Evolutionary conservation across 2,113 vertebrate species (phyloP).

Genomic region (Rynchops niger): DNA sequence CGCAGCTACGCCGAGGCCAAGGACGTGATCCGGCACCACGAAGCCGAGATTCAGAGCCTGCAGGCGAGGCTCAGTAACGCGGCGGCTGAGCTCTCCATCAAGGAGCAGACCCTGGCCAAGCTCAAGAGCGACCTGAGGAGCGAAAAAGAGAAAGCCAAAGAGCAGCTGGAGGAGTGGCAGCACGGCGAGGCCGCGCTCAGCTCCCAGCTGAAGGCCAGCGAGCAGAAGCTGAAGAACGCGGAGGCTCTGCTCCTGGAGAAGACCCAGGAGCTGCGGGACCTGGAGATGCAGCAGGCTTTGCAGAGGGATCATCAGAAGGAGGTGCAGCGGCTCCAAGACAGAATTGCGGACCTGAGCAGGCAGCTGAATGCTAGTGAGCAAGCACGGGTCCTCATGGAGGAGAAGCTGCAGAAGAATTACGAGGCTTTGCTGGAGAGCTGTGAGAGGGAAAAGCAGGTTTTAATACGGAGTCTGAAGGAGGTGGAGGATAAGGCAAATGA

Average conservation of each 20-base stretch:
- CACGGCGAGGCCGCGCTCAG: constrained; percentile 79
- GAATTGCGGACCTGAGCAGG: constrained; percentile 82
- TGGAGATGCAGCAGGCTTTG: constrained; percentile 89
- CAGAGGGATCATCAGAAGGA: constrained; percentile 89
- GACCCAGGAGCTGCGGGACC: constrained; percentile 86
- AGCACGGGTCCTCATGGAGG: constrained; percentile 84
- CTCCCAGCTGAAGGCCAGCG: constrained; percentile 87
- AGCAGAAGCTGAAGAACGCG: constrained; percentile 85
- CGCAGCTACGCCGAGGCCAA: constrained; percentile 91
- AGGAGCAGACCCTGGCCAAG: constrained; percentile 88
- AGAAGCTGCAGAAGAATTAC: constrained; percentile 86
- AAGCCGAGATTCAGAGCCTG: constrained; percentile 87
- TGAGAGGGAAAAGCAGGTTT: constrained; percentile 85
- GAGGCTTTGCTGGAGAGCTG: constrained; percentile 84
- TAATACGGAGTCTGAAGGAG: constrained; percentile 83
- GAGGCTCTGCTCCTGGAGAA: constrained; percentile 89
- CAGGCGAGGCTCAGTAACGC: constrained; percentile 86
- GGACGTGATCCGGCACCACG: constrained; percentile 87
- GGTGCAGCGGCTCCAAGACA: constrained; percentile 87
- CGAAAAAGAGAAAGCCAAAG: constrained; percentile 85
- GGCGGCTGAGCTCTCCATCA: constrained; percentile 85
- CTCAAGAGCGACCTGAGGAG: constrained; percentile 87
- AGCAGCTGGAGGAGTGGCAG: constrained; percentile 86
- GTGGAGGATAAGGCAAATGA: constrained; percentile 81
- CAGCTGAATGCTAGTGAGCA: constrained; percentile 85